Percentiles rank a stretch among this genome's conserved stretches.
Conservation (phyloP, 1,140 invertebrate genomes). For the silkworm (Bombyx mori) region DNA sequence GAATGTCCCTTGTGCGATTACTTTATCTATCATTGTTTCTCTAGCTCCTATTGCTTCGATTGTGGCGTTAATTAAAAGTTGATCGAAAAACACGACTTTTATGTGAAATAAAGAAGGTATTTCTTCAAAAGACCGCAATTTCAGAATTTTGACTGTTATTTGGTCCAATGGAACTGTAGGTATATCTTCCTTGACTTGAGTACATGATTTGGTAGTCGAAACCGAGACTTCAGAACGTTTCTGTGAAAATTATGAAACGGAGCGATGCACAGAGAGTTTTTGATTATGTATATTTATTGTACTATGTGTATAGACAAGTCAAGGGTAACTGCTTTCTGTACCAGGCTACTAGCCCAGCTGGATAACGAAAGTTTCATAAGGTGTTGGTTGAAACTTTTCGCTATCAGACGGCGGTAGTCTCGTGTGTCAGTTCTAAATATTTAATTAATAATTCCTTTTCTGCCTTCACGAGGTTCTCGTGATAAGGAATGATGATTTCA, state of each 20-base stretch:
- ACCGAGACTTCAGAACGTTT: constrained; percentile 22
- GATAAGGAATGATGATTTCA: too few species aligned
- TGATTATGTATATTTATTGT: too few species aligned
- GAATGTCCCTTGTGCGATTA: constrained; percentile 30
- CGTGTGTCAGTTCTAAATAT: too few species aligned
- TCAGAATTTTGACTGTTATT: constrained; percentile 27
- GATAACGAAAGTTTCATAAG: too few species aligned
- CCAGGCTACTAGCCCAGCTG: too few species aligned
- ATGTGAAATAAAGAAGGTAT: constrained; percentile 25
- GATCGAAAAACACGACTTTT: constrained; percentile 41
- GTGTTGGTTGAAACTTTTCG: too few species aligned
- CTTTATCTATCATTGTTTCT: constrained; percentile 11
- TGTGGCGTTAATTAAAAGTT: constrained; percentile 27
- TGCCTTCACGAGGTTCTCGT: too few species aligned
- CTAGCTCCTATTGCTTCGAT: constrained; percentile 29
- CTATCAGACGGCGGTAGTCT: too few species aligned
- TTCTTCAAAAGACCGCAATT: constrained; percentile 27
- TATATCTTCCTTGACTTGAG: constrained; percentile 20
- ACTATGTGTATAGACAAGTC: too few species aligned
- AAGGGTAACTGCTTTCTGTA: too few species aligned
- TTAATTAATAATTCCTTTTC: too few species aligned
- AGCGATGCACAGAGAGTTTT: too few species aligned
- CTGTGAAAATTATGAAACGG: background rate
- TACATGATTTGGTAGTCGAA: constrained; percentile 14
- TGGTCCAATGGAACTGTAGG: constrained; percentile 28